Evolutionary conservation across 1,140 invertebrate genomes (phyloP).

Genomic region (Zaprionus tsacasi): DNA sequence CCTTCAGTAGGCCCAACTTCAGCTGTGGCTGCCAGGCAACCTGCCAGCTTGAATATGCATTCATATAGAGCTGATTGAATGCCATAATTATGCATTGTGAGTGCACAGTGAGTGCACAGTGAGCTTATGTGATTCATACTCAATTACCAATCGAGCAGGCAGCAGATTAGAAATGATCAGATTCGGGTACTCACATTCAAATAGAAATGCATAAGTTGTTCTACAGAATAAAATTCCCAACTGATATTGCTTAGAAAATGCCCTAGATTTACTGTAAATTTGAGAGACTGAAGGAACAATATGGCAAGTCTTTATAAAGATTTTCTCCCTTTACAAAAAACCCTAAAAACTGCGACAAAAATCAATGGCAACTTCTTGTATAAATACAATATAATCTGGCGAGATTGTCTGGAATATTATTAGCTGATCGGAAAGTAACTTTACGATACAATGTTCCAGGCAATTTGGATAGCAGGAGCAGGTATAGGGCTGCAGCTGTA

Average conservation of each 20-base stretch:
- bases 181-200: background rate
- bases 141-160: background rate
- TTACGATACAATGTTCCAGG: constrained; percentile 10
- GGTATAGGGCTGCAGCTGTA: constrained; percentile 6
- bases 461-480: background rate
- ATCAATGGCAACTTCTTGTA: too few species aligned
- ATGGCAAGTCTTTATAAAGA: too few species aligned
- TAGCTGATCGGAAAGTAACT: constrained; percentile 3
- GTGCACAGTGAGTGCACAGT: background rate
- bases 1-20: background rate
- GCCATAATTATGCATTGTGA: background rate
- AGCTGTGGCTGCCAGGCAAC: constrained; percentile 22
- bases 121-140: background rate
- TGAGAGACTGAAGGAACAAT: too few species aligned
- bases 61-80: constrained; percentile 9
- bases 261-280: too few species aligned
- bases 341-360: too few species aligned
- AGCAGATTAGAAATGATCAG: background rate
- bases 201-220: too few species aligned
- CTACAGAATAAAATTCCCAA: too few species aligned
- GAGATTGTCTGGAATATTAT: background rate
- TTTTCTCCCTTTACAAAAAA: too few species aligned
- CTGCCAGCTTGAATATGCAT: background rate
- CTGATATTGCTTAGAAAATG: too few species aligned
- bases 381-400: background rate